Conservation (phyloP, 2,113 vertebrate species). For the Elephantulus edwardii region DNA sequence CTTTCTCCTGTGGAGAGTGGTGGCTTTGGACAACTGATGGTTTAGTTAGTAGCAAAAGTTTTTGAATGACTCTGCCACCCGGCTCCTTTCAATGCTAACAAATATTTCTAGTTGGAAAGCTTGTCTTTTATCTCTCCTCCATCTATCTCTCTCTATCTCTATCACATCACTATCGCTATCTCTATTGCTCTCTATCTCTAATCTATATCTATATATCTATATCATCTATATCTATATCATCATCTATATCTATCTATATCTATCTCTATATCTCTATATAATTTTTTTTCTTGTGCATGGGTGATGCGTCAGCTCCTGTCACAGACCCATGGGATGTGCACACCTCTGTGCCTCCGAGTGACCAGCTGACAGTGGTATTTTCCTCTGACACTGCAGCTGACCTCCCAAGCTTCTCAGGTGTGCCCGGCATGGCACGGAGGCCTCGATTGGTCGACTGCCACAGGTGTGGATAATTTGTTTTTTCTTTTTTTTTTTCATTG, state of each 20-base stretch:
- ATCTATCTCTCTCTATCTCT: not conserved
- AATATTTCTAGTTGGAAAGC: not conserved
- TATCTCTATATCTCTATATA: too few species aligned
- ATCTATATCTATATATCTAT: too few species aligned
- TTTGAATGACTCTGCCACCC: not conserved
- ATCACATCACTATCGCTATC: too few species aligned
- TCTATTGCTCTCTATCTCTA: too few species aligned
- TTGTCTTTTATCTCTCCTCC: not conserved
- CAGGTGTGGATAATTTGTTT: conserved; percentile 75
- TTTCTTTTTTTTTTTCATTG: conserved; percentile 61
- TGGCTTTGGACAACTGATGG: not conserved
- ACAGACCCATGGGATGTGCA: not conserved
- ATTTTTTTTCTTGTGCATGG: too few species aligned
- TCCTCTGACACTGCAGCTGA: not conserved
- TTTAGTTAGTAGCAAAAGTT: not conserved
- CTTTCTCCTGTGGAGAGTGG: not conserved
- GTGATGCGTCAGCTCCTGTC: not conserved
- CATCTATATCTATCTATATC: too few species aligned
- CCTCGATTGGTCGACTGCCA: conserved; percentile 44
- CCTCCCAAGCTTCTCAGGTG: conserved; percentile 1
- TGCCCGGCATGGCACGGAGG: conserved; percentile 1
- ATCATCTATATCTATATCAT: too few species aligned
- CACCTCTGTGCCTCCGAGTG: not conserved
- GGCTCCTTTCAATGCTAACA: not conserved
- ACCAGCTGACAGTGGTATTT: not conserved